Evolutionary conservation across 2,888 invertebrate genomes (phyloP).

Genomic region (Pegoplata infirma): DNA sequence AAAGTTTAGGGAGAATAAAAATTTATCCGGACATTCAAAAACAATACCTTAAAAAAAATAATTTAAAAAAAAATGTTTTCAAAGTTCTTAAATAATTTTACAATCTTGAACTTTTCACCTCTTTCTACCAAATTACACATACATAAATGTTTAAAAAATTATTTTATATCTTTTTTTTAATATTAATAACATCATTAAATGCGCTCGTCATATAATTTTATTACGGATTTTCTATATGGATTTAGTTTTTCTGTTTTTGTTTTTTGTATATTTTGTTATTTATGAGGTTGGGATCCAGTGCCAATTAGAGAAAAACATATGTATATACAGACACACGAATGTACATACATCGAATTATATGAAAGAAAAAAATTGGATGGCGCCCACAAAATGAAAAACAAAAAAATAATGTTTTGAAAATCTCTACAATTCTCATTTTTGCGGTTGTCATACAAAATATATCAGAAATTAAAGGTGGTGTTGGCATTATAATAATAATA

Average conservation of each 20-base stretch:
- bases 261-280: slow-evolving; percentile 49
- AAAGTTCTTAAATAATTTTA: no score
- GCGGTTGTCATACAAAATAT: slow-evolving; percentile 34
- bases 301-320: slow-evolving; percentile 60
- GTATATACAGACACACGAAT: slow-evolving; percentile 31
- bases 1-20: no score
- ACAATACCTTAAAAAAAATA: no score
- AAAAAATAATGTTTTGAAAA: slow-evolving; percentile 44
- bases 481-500: slow-evolving; percentile 31
- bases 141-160: slow-evolving; percentile 35
- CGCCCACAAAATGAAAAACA: slow-evolving; percentile 51
- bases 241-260: slow-evolving; percentile 36
- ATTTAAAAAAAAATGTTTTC: no score
- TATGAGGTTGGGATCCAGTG: slow-evolving; percentile 58
- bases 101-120: not conserved
- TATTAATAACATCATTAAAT: slow-evolving; percentile 60
- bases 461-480: slow-evolving; percentile 36
- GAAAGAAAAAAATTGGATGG: slow-evolving; percentile 41
- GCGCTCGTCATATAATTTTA: slow-evolving; percentile 46
- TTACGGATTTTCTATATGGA: slow-evolving; percentile 16
- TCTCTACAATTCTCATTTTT: slow-evolving; percentile 42
- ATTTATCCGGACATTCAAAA: no score
- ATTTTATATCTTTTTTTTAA: slow-evolving; percentile 24
- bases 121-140: not conserved
- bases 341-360: slow-evolving; percentile 39